Evolutionary conservation across 2,888 invertebrate genomes (phyloP), one percentile per base, ranked within the genome.

Genomic region (Dugesia japonica): DNA sequence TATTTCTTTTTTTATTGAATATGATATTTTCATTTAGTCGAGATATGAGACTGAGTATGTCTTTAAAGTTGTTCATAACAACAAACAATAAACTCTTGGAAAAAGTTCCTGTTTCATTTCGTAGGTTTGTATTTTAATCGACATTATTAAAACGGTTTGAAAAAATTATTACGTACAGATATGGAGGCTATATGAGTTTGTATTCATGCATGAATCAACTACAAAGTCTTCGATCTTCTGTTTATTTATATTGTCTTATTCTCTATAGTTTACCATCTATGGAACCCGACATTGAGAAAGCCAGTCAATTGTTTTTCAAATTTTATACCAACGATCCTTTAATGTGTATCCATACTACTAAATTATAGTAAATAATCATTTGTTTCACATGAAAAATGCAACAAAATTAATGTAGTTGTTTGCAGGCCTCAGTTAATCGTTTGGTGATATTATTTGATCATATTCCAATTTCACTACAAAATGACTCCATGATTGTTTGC

Each of bases 401-500:
- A 7, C 1, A 15, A 72, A n/a, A 15, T 72, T 28, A 4, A 7
- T 71, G 7, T 4, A 72, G 72, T 23, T 72, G 9, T 27, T 23
- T 72, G 4, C 72, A 15, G n/a, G 72, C 72, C 7, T 7, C 4
- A 7, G 72, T 27, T 7, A 72, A 23, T n/a, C 26, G 72, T 7
- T 28, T 72, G 20, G 72, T 72, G 1, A 72, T 72, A 17, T 28
- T 72, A 28, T 72, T 72, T 72, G 72, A 72, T 27, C 4, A 72
- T 7, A n/a, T 28, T 20, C 72, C 72, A 4, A 28, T 72, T n/a
- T 28, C 72, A 4, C 26, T 72, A 17, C 27, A 72, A 4, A 28
- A 28, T 23, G 72, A 72, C n/a, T 27, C 31, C 72, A 72, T 72
- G 72, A 27, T 72, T 72, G 9, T 72, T 28, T 72, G 72, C 72